A percentile compares a stretch with the other conserved stretches of the same genome.
Evolutionary conservation across 30 jellyfish, hydroid and myxozoan species (phyloP).

Genomic region (Hydractinia symbiolongicarpus): DNA sequence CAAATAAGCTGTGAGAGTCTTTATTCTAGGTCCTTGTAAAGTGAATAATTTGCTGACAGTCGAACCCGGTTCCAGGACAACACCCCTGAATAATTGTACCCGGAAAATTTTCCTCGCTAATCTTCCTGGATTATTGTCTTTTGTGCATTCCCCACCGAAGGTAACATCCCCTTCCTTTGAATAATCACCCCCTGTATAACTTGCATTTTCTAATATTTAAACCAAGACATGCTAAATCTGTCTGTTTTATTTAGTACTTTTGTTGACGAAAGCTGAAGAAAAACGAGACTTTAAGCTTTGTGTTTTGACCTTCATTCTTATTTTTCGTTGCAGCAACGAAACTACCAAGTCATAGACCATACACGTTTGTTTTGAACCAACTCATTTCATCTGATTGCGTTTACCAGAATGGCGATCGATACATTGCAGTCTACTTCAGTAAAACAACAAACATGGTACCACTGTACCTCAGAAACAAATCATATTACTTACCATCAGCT

Average conservation of each 20-base stretch:
- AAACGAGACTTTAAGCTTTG: not conserved
- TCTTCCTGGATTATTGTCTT: too few species aligned
- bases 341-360: constrained; percentile 18
- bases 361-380: constrained; percentile 11
- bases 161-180: too few species aligned
- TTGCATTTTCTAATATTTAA: too few species aligned
- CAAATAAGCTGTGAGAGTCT: too few species aligned
- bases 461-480: not conserved
- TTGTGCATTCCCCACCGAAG: too few species aligned
- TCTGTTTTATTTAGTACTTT: not conserved
- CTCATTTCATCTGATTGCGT: constrained; percentile 12
- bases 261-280: not conserved
- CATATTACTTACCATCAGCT: constrained; percentile 15
- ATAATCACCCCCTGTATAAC: too few species aligned
- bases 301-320: not conserved
- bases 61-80: too few species aligned
- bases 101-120: too few species aligned
- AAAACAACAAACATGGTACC: not conserved
- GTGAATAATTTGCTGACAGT: too few species aligned
- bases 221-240: too few species aligned
- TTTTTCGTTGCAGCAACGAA: not conserved
- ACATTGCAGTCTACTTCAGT: constrained; percentile 15
- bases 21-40: too few species aligned
- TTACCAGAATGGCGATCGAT: constrained; percentile 14
- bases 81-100: too few species aligned